phyloP scores from a whole-genome alignment of 2,888 invertebrate species.

The Leistus spinibarbis region DNA sequence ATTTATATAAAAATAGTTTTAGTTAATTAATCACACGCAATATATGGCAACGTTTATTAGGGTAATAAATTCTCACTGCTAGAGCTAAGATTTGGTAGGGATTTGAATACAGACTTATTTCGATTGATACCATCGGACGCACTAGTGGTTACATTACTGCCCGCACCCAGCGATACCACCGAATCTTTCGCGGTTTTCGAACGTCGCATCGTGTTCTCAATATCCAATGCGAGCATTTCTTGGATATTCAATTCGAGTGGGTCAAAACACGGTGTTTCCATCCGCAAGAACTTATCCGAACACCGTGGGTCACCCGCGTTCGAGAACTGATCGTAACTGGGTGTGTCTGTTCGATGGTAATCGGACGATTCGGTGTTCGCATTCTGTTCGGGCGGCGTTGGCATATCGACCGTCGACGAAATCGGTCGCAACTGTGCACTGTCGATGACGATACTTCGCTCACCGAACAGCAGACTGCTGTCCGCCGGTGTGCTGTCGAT shows the following conservation, averaged over 20 bases:
- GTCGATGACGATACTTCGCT: conserved; percentile 27
- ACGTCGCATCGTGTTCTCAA: conserved; percentile 53
- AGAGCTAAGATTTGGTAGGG: conserved; percentile 75
- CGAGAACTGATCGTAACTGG: conserved; percentile 34
- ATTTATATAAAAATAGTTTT: conserved; percentile 38
- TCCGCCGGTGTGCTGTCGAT: conserved; percentile 15
- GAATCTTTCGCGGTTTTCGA: conserved; percentile 38
- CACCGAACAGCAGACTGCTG: conserved; percentile 39
- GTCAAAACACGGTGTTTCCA: conserved; percentile 53
- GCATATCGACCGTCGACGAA: conserved; percentile 27
- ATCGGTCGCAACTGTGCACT: conserved; percentile 22
- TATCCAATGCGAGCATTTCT: conserved; percentile 61
- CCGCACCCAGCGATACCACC: conserved; percentile 29
- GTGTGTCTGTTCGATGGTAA: conserved; percentile 30
- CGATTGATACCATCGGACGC: conserved; percentile 46
- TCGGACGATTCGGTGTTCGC: conserved; percentile 1
- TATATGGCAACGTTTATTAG: conserved; percentile 47
- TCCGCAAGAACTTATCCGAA: conserved; percentile 38
- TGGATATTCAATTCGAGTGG: conserved; percentile 57
- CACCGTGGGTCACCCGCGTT: conserved; percentile 44
- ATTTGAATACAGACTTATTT: conserved; percentile 61
- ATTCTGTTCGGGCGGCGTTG: conserved; percentile 4
- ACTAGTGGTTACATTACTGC: conserved; percentile 21
- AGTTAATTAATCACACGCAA: conserved; percentile 30
- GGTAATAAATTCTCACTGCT: conserved; percentile 69